Conservation (phyloP, 2,888 invertebrate species). For the Phyllotreta striolata region DNA sequence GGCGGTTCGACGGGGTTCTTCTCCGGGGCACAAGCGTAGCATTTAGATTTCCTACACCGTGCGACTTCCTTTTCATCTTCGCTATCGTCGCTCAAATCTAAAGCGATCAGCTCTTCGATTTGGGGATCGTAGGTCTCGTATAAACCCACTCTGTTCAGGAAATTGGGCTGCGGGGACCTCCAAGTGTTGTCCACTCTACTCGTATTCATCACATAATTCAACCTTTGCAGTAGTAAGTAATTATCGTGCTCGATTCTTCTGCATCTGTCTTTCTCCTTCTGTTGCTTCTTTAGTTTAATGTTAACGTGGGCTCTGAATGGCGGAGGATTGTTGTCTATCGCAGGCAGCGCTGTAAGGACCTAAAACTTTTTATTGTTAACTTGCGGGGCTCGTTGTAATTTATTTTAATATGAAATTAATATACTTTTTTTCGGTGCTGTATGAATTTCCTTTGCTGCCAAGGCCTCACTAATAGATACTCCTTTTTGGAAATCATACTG, state of each 20-base stretch:
- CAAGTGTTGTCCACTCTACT: slow-evolving; percentile 75
- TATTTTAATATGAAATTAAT: too few relatives aligned
- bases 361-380: too few relatives aligned
- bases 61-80: slow-evolving; percentile 32
- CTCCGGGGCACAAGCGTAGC: slow-evolving; percentile 46
- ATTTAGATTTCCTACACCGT: slow-evolving; percentile 41
- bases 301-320: slow-evolving; percentile 70
- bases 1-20: slow-evolving; percentile 29
- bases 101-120: slow-evolving; percentile 39
- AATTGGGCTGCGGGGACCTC: slow-evolving; percentile 70
- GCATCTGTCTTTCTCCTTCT: slow-evolving; percentile 73
- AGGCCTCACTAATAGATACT: slow-evolving; percentile 74
- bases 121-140: slow-evolving; percentile 42
- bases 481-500: slow-evolving; percentile 73
- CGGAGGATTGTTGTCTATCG: slow-evolving; percentile 73
- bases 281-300: slow-evolving; percentile 73
- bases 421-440: slow-evolving; percentile 74
- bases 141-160: slow-evolving; percentile 43
- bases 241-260: slow-evolving; percentile 73
- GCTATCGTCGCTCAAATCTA: slow-evolving; percentile 34
- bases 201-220: slow-evolving; percentile 71
- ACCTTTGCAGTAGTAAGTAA: slow-evolving; percentile 71
- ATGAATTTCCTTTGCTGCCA: slow-evolving; percentile 75
- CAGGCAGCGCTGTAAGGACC: slow-evolving; percentile 72
- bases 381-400: too few relatives aligned